Percentiles rank a stretch among this genome's conserved stretches.
phyloP scores from a whole-genome alignment of 2,797 vertebrate species.

The Nannoperca australis region DNA sequence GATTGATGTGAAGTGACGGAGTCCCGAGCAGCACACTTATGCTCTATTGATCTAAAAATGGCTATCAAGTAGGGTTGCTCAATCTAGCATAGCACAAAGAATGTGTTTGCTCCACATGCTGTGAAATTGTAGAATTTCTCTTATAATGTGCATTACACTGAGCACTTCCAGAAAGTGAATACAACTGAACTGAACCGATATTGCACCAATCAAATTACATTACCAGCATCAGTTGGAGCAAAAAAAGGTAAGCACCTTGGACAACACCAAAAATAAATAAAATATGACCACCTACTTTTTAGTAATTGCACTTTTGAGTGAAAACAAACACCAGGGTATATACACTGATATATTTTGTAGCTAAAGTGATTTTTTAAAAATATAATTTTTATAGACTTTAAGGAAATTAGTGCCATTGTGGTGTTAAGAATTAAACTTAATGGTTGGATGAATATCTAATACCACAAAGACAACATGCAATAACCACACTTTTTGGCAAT shows the following conservation, averaged over 20 bases:
- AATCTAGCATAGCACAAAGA: neutral
- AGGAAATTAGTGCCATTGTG: neutral
- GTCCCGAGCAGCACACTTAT: constrained; percentile 10
- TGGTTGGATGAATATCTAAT: constrained; percentile 1
- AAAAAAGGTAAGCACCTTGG: neutral
- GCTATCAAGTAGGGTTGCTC: neutral
- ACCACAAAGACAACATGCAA: neutral
- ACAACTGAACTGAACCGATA: neutral
- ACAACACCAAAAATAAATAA: neutral
- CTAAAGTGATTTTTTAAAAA: neutral
- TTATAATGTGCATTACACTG: neutral
- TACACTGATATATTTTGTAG: neutral
- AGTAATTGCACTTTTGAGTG: neutral
- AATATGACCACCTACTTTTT: neutral
- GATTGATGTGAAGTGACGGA: constrained; percentile 12
- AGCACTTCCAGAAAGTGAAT: neutral
- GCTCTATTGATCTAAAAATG: constrained; percentile 32
- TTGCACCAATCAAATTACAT: neutral
- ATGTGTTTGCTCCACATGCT: neutral
- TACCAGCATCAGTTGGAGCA: neutral
- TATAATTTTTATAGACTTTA: neutral
- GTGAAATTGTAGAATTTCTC: constrained; percentile 15
- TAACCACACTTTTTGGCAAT: constrained; percentile 10
- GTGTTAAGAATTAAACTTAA: neutral
- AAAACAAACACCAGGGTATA: neutral